Evolutionary conservation across 2,113 vertebrate genomes (phyloP), one percentile per base, ranked within the genome.

Genomic region (Pteropus alecto): DNA sequence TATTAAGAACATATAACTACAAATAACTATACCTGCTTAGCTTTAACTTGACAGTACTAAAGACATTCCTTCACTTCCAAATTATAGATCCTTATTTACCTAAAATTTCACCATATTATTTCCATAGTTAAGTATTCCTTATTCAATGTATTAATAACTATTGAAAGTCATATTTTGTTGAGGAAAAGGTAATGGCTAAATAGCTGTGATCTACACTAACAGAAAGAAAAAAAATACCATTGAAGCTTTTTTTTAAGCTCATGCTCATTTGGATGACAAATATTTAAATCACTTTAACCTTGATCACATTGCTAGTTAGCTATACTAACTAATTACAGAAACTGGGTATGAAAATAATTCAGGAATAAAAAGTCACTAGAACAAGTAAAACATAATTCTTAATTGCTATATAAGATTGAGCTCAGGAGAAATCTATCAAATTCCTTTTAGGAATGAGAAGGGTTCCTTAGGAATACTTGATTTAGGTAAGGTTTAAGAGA

Each of bases 201-300:
- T 11, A 88, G 54, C 38, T 73, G 4, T 83, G 22, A 81, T 65
- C 19, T 61, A 60, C 1, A 77, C 18, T 82, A 61, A 76, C 46
- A 68, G 61, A 76, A 76, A 90, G 41, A 51, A 93, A 97, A 65
- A 79, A 33, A 73, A 92, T 22, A 51, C 4, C 26, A 51, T 1
- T 35, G 43, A 54, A 74, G 54, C 10, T 18, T 76, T 81, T 92
- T 60, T 68, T 84, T 68, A 30, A 95, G 58, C 28, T 79, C 38
- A 78, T 58, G 54, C 14, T 95, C 93, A 96, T 21, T 48, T 92
- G 28, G 26, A 93, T 68, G 46, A 90, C 38, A 95, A 79, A 93
- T 51, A 94, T 70, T 90, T 93, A 90, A 91, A 67, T 63, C 54
- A 51, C 35, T 88, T 76, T 93, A 85, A 94, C n/a, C 22, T 67